Base-by-base conservation (phyloP, 2,888 invertebrate species). In the Torymus aiolomorphi region DNA sequence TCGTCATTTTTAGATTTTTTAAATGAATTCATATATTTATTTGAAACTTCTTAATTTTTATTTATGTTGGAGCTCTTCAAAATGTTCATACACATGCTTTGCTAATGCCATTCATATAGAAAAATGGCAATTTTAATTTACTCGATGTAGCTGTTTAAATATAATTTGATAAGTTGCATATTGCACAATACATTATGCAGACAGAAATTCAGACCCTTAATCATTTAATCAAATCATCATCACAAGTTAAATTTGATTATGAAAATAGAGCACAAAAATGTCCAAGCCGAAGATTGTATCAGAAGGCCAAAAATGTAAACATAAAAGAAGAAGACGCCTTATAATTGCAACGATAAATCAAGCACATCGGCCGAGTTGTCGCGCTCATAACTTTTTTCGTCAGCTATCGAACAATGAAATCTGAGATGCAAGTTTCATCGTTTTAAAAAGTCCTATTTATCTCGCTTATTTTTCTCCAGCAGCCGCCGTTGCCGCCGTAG, bases 381-480 rank as follows among this genome's bases (percentile, higher is more conserved):
- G 20, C 57, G 31, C 57, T 31, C 57, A n/a, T 24, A 63, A 54
- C 51, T 63, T 73, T 65, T 65, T 73, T 24, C 52, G 13, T 31
- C 51, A 0, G 13, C 61, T 65, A 74, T 74, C 74, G 65, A 65
- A 65, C 49, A 54, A 65, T 65, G 74, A 65, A 74, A 74, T 74
- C 65, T 74, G 74, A 74, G 74, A 74, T 42, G 74, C 52, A 14
- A 69, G 52, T 61, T 69, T 62, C 31, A 54, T 76, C 69, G 52
- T 62, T 69, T 69, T 42, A 76, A 69, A 69, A 76, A 62, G 2
- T 69, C 62, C 62, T 69, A 67, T 69, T 76, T 69, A 69, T 76
- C 62, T 69, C 61, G 18, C 54, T 54, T 54, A 10, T 54, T 61
- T 59, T 59, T 18, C 24, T 57, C 8, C 5, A 24, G 31, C 72